Conservation (phyloP, 1,140 invertebrate genomes). For the Lepidurus packardi region DNA sequence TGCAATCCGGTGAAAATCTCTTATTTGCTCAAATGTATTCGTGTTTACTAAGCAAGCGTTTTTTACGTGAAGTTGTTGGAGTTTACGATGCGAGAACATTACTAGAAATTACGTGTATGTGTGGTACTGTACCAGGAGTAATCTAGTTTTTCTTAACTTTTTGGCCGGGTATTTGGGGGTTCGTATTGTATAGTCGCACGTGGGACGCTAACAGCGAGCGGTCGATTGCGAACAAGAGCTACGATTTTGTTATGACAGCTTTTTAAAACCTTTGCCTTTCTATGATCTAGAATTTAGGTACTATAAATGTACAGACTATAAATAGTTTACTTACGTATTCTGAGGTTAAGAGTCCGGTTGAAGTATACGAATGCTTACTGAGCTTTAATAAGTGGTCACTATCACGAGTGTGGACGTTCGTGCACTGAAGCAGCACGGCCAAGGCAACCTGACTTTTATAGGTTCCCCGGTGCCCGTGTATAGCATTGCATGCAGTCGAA, state of each 20-base stretch:
- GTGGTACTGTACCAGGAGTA: too few species aligned
- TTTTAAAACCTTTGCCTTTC: background rate
- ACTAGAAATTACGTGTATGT: too few species aligned
- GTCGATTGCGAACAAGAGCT: background rate
- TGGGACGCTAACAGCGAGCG: too few species aligned
- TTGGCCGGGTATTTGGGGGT: background rate
- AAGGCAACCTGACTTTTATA: slow-evolving; percentile 5
- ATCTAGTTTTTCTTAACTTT: background rate
- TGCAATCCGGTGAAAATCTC: too few species aligned
- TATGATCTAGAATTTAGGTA: background rate
- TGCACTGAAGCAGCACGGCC: slow-evolving; percentile 7
- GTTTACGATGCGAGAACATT: too few species aligned
- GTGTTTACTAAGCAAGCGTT: too few species aligned
- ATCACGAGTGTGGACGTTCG: slow-evolving; percentile 12
- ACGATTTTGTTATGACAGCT: background rate
- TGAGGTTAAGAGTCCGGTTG: too few species aligned
- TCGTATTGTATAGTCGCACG: too few species aligned
- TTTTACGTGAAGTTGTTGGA: too few species aligned
- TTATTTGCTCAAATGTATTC: too few species aligned
- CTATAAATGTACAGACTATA: background rate
- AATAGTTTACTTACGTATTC: too few species aligned
- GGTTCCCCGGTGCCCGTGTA: background rate
- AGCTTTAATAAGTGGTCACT: background rate
- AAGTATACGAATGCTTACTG: too few species aligned
- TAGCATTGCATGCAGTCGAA: background rate